Conservation (phyloP, 2,113 vertebrate genomes). For the Erythrolamprus reginae region DNA sequence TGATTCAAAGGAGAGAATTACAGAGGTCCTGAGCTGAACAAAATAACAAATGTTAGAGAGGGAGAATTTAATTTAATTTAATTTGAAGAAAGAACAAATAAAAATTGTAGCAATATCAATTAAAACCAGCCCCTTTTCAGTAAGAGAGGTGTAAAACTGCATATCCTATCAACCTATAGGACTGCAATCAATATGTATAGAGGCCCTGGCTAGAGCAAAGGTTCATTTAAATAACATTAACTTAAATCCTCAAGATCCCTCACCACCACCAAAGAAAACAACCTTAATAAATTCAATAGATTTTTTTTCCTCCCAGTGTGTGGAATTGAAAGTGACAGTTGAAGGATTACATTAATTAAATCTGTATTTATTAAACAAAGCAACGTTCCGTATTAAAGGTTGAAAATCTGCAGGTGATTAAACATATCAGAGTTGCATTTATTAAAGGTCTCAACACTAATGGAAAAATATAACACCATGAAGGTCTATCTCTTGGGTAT, state of each 20-base stretch:
- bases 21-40: constrained; percentile 30
- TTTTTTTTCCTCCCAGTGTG: neutral
- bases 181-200: neutral
- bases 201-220: neutral
- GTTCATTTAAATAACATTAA: neutral
- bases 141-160: neutral
- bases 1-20: constrained; percentile 71
- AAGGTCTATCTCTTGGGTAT: neutral
- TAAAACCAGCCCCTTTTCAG: neutral
- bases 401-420: neutral
- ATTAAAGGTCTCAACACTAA: neutral
- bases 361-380: neutral
- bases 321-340: neutral
- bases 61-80: constrained; percentile 30
- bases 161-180: neutral
- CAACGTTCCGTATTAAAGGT: neutral
- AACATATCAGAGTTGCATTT: neutral
- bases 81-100: constrained; percentile 23
- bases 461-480: neutral
- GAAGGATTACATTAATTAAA: neutral
- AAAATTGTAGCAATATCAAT: neutral
- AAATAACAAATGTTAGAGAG: constrained; percentile 49
- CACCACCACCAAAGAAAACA: neutral
- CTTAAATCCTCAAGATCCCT: neutral
- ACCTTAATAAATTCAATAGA: neutral